Conservation (phyloP, 2,113 vertebrate species). For the Cololabis saira region DNA sequence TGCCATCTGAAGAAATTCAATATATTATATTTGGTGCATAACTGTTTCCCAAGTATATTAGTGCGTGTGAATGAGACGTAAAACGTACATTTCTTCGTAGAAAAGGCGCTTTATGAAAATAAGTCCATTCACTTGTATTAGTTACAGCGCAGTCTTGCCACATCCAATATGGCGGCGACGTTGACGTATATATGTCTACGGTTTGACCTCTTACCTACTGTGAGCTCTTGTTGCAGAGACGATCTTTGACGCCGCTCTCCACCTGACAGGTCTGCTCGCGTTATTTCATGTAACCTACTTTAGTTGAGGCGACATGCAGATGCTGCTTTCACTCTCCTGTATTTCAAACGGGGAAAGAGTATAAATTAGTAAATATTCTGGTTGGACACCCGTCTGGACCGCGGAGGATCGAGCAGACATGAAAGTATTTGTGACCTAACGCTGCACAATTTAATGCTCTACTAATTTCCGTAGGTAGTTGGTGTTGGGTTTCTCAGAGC, state of each 20-base stretch:
- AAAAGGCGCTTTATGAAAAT: too few species aligned
- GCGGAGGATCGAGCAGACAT: background rate
- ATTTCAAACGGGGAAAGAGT: background rate
- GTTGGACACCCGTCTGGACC: background rate
- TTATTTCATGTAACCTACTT: background rate
- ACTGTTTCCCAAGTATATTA: too few species aligned
- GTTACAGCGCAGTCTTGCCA: too few species aligned
- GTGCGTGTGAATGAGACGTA: too few species aligned
- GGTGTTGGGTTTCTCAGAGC: background rate
- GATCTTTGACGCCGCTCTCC: slow-evolving; percentile 41
- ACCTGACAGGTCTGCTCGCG: background rate
- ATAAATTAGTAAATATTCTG: background rate
- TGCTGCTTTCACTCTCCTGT: accelerated
- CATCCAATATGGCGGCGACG: too few species aligned
- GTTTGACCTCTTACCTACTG: background rate
- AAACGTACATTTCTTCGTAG: too few species aligned
- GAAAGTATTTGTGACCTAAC: background rate
- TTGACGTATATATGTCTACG: too few species aligned
- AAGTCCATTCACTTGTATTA: too few species aligned
- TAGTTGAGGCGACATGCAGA: background rate
- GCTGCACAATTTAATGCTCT: background rate
- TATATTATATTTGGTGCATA: too few species aligned
- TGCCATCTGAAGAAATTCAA: too few species aligned
- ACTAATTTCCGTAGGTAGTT: too few species aligned
- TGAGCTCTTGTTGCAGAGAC: background rate